Percentiles rank a stretch among this genome's conserved stretches.
Conservation (phyloP, 2,888 invertebrate genomes). For the Marasmarcha lunaedactyla region DNA sequence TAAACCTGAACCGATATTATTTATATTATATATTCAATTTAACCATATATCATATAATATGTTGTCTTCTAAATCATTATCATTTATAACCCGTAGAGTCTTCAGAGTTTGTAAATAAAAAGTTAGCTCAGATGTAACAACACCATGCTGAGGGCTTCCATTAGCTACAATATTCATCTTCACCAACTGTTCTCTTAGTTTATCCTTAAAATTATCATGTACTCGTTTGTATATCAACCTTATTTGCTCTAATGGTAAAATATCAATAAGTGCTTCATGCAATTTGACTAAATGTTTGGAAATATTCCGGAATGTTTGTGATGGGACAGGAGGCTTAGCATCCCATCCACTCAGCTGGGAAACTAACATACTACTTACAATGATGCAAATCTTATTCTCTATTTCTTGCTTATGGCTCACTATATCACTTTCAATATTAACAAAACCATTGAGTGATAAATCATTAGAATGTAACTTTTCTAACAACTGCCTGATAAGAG, state of each 20-base stretch:
- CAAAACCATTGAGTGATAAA: constrained; percentile 67
- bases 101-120: constrained; percentile 91
- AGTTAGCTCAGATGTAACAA: constrained; percentile 91
- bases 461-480: constrained; percentile 68
- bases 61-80: constrained; percentile 78
- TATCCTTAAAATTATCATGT: constrained; percentile 88
- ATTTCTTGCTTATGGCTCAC: constrained; percentile 93
- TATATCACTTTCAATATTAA: constrained; percentile 82
- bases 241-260: constrained; percentile 85
- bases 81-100: constrained; percentile 81
- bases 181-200: constrained; percentile 84
- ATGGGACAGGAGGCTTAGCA: constrained; percentile 94
- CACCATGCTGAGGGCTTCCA: constrained; percentile 96
- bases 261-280: constrained; percentile 89
- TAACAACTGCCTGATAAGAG: constrained; percentile 78
- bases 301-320: constrained; percentile 87
- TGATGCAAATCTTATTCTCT: constrained; percentile 89
- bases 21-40: constrained; percentile 41
- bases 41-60: constrained; percentile 88
- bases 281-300: constrained; percentile 90
- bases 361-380: constrained; percentile 87
- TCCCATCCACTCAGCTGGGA: constrained; percentile 90
- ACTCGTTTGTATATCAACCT: constrained; percentile 81
- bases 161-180: constrained; percentile 93
- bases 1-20: too few species aligned